Base-by-base conservation (phyloP, 2,113 vertebrate species). In the Psophia crepitans region DNA sequence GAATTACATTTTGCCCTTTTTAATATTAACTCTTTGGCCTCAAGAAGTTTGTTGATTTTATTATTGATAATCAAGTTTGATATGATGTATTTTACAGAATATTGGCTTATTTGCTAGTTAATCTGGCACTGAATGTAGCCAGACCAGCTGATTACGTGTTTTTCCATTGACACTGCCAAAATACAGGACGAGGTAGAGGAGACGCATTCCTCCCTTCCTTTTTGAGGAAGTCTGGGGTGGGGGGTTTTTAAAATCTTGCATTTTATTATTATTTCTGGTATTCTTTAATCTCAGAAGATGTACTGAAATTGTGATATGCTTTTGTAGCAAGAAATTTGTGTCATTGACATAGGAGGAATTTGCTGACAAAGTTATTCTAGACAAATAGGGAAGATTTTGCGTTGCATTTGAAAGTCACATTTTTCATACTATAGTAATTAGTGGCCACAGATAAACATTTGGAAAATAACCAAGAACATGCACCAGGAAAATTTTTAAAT, bases 51-150 rank as follows among this genome's bases (percentile, higher is more conserved):
- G 96, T 73, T 97, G 93, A 97, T 97, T 98, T 97, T 98, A 64
- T 93, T 92, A 94, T 96, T 97, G 96, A 97, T 97, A 96, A 97
- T 83, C 90, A 93, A 66, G 70, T 96, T 95, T 94, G 89, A 94
- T 94, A 91, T 95, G 65, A 96, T 97, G 86, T 57, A 51, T 97
- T 97, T 95, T 76, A 73, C 93, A 96, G 94, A 96, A 79, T 94
- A 88, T 91, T 97, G 98, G 90, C 95, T 89, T 84, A 70, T 54
- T 12, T 63, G 66, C 32, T 57, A 14, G 70, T 35, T 90, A 60
- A 56, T 95, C 97, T 78, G 73, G 87, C 94, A 70, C 74, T 61
- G 26, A 82, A 84, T 82, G 75, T 86, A 80, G 23, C 39, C 81
- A 93, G 95, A 64, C 66, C 78, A 56, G 41, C 58, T 37, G 94